Conservation (phyloP, 2,113 vertebrate genomes). For the Eidolon helvum region DNA sequence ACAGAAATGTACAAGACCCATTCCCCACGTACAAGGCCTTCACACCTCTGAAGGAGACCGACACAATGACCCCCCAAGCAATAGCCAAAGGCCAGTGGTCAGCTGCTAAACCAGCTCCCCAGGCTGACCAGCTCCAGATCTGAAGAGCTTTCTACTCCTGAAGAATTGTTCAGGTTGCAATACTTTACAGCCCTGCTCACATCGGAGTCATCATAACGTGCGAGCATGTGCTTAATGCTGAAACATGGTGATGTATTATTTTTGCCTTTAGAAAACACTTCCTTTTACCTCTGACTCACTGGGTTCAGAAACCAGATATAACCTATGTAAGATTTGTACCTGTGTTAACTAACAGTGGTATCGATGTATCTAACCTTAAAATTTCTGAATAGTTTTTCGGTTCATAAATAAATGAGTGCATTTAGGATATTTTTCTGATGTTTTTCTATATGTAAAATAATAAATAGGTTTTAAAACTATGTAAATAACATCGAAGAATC, state of each 20-base stretch:
- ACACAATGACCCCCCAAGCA: too few species aligned
- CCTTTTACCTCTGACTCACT: neutral
- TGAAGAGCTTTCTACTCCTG: neutral
- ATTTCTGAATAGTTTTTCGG: neutral
- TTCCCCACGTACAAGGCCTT: neutral
- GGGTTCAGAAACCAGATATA: neutral
- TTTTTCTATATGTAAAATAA: neutral
- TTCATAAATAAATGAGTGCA: neutral
- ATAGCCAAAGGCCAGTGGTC: neutral
- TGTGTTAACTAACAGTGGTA: neutral
- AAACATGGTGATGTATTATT: neutral
- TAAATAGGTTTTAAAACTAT: neutral
- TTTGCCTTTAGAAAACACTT: neutral
- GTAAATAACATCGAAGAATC: neutral
- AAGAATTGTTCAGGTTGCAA: neutral
- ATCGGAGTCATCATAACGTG: neutral
- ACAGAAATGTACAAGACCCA: neutral
- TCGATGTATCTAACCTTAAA: neutral
- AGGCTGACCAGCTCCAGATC: too few species aligned
- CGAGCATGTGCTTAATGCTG: rapidly evolving
- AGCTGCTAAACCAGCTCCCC: too few species aligned
- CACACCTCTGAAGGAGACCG: neutral
- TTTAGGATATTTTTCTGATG: neutral
- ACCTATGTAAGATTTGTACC: neutral
- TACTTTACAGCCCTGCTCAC: neutral